A percentile compares a stretch with the other conserved stretches of the same genome.
phyloP scores from a whole-genome alignment of 2,888 invertebrate genomes.

The Balanococcus diminutus region DNA sequence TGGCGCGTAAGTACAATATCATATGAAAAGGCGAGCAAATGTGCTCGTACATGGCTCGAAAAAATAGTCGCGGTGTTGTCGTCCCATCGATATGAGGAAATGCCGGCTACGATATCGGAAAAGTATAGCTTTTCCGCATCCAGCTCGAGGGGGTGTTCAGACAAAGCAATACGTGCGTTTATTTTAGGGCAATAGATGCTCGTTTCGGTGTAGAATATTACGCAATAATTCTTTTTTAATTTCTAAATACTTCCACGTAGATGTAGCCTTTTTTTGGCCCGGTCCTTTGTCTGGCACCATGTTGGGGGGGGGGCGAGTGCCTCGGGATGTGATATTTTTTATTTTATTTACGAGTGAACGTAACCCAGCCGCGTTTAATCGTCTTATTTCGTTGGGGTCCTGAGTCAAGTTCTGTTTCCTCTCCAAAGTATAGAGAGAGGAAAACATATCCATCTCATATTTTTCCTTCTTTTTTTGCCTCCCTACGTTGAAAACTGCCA shows the following conservation, averaged over 20 bases:
- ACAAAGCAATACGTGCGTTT: not conserved
- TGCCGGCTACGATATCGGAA: not conserved
- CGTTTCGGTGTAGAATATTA: not conserved
- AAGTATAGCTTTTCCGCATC: not conserved
- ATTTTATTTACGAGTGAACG: not conserved
- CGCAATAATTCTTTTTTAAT: slow-evolving; percentile 12
- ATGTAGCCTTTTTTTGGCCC: not conserved
- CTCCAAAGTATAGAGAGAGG: not conserved
- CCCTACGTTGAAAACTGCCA: not conserved
- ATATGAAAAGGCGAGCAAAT: not conserved
- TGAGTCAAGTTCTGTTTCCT: not conserved
- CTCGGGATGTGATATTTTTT: too few relatives aligned
- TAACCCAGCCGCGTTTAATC: not conserved
- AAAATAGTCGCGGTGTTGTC: not conserved
- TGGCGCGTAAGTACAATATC: too few relatives aligned
- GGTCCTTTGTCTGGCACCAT: not conserved
- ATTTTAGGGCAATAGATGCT: not conserved
- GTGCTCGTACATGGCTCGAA: not conserved
- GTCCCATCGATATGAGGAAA: not conserved
- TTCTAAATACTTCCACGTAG: not conserved
- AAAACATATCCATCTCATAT: not conserved
- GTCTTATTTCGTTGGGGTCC: not conserved
- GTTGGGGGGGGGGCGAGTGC: not conserved
- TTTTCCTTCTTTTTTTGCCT: not conserved
- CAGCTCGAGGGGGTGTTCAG: not conserved